Percentiles rank a stretch among this genome's conserved stretches.
Conservation (phyloP, 2,797 vertebrate species). For the Melanotaenia parkinsoni region DNA sequence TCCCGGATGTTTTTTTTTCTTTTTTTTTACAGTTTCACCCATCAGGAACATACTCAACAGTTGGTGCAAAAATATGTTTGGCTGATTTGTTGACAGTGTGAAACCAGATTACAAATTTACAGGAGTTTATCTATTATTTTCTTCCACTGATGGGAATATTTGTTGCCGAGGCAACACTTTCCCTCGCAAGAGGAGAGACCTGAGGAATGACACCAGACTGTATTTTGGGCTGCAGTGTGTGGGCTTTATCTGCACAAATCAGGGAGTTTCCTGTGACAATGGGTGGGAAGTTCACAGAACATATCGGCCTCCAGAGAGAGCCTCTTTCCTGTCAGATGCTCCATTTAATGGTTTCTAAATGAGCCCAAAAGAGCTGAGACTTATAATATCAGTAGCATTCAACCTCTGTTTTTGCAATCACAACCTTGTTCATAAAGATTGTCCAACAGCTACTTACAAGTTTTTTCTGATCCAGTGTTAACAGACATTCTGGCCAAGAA, state of each 20-base stretch:
- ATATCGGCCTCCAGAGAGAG: slow-evolving; percentile 42
- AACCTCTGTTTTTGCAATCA: slow-evolving; percentile 4
- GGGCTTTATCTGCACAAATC: slow-evolving; percentile 60
- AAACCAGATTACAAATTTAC: slow-evolving; percentile 49
- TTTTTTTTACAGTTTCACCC: slow-evolving; percentile 36
- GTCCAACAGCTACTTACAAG: background rate
- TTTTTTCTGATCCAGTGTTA: slow-evolving; percentile 11
- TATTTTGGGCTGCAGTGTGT: slow-evolving; percentile 70
- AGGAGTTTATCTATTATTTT: slow-evolving; percentile 51
- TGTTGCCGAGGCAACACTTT: slow-evolving; percentile 73
- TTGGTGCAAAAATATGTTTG: slow-evolving; percentile 53
- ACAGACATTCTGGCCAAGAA: background rate
- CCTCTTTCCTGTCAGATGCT: slow-evolving; percentile 42
- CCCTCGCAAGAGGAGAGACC: slow-evolving; percentile 58
- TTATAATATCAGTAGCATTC: background rate
- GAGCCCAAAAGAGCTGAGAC: slow-evolving; percentile 15
- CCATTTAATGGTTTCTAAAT: slow-evolving; percentile 28
- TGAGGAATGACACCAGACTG: slow-evolving; percentile 62
- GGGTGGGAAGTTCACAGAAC: slow-evolving; percentile 66
- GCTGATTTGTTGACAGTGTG: slow-evolving; percentile 67
- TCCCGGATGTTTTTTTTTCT: background rate
- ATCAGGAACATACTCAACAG: slow-evolving; percentile 50
- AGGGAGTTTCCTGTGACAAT: slow-evolving; percentile 69
- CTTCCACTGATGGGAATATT: slow-evolving; percentile 53
- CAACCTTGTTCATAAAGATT: background rate